Percentiles rank a stretch among this genome's conserved stretches.
Evolutionary conservation across 35 echinoderm and acorn worm species (phyloP).

Genomic region (Lytechinus variegatus): DNA sequence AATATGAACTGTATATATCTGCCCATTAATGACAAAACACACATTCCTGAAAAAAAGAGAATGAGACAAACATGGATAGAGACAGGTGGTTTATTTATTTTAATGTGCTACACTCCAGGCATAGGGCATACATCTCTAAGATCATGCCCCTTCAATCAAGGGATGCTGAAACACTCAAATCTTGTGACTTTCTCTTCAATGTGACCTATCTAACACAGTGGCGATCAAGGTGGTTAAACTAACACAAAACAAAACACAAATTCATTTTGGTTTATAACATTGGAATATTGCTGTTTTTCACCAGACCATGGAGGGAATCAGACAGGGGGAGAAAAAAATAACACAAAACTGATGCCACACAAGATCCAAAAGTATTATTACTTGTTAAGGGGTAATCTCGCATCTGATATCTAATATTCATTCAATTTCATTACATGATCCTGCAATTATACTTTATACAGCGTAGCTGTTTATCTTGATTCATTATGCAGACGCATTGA

Average conservation of each 20-base stretch:
- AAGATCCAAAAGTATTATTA: not conserved
- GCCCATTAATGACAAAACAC: not conserved
- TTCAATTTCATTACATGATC: not conserved
- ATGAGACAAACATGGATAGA: not conserved
- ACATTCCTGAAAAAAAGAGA: not conserved
- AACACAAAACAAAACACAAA: not conserved
- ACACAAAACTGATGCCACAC: not conserved
- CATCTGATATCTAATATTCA: not conserved
- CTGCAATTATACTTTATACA: not conserved
- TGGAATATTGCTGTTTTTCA: not conserved
- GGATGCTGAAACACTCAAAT: not conserved
- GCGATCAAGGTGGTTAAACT: not conserved
- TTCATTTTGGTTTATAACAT: not conserved
- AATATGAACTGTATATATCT: too few relatives aligned
- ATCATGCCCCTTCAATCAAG: not conserved
- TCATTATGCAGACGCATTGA: not conserved
- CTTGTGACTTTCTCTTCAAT: not conserved
- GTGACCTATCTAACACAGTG: not conserved
- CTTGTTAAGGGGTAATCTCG: not conserved
- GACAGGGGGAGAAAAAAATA: not conserved
- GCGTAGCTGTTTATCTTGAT: not conserved
- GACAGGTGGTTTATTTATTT: slow-evolving; percentile 4
- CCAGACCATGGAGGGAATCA: not conserved
- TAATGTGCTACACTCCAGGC: not conserved
- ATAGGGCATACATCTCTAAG: not conserved